Conservation (phyloP, 2,797 vertebrate genomes). For the Bovichtus diacanthus region DNA sequence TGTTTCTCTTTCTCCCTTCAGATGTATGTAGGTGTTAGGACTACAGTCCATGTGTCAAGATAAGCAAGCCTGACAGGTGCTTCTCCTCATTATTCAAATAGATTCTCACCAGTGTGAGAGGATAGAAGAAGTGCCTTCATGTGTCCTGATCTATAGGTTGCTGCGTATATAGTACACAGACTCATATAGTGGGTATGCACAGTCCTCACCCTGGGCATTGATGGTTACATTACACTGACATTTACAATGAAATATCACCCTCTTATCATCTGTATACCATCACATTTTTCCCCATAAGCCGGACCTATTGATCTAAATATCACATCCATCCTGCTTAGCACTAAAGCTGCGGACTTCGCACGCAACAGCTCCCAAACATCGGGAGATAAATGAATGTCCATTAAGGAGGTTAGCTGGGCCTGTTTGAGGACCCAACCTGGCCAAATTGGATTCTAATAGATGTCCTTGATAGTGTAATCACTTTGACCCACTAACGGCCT, state of each 20-base stretch:
- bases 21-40: constrained; percentile 71
- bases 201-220: constrained; percentile 44
- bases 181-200: constrained; percentile 21
- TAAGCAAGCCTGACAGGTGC: constrained; percentile 76
- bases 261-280: constrained; percentile 71
- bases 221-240: constrained; percentile 76
- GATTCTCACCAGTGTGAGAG: constrained; percentile 59
- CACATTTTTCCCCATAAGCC: constrained; percentile 75
- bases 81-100: constrained; percentile 81
- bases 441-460: constrained; percentile 82
- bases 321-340: constrained; percentile 79
- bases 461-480: constrained; percentile 83
- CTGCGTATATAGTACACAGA: constrained; percentile 25
- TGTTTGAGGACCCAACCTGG: constrained; percentile 75
- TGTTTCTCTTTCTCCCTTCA: constrained; percentile 46
- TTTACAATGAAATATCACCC: constrained; percentile 81
- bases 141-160: constrained; percentile 39
- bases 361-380: constrained; percentile 71
- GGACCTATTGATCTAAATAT: constrained; percentile 80
- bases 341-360: constrained; percentile 58
- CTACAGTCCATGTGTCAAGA: constrained; percentile 70
- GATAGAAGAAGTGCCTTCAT: constrained; percentile 43
- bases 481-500: constrained; percentile 72
- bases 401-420: constrained; percentile 72
- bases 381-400: constrained; percentile 78